A percentile compares a stretch with the other conserved stretches of the same genome.
Conservation (phyloP, 2,113 vertebrate genomes). For the Gopherus flavomarginatus region DNA sequence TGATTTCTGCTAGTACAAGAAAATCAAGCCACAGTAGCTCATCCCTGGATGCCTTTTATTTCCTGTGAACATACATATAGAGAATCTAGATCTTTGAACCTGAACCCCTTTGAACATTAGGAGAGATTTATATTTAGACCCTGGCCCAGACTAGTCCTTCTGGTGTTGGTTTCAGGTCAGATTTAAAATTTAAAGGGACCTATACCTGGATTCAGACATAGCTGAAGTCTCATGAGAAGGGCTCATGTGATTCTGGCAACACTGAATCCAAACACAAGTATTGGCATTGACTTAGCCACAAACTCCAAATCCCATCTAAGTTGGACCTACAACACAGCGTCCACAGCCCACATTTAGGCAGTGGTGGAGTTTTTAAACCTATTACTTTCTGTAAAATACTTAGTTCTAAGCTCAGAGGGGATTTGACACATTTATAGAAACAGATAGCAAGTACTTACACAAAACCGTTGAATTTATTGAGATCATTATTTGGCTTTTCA, state of each 20-base stretch:
- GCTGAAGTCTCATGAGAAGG: neutral
- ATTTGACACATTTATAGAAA: neutral
- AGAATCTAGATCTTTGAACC: neutral
- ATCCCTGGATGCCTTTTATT: neutral
- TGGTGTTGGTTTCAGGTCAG: neutral
- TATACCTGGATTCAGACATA: neutral
- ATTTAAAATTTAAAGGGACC: neutral
- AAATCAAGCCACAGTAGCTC: neutral
- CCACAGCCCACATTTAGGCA: neutral
- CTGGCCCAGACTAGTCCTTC: neutral
- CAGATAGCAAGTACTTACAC: constrained; percentile 78
- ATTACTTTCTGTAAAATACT: neutral
- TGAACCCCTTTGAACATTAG: neutral
- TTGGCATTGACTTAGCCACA: neutral
- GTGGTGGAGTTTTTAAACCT: neutral
- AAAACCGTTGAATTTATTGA: constrained; percentile 93
- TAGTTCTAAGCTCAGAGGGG: neutral
- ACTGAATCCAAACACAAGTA: neutral
- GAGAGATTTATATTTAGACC: neutral
- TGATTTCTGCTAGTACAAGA: neutral
- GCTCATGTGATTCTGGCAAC: neutral
- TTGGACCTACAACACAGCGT: neutral
- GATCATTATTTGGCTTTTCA: constrained; percentile 90
- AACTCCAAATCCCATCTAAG: neutral
- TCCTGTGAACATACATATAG: neutral